Base-by-base conservation (phyloP, 2,888 invertebrate species). In the Nesidiocoris tenuis region DNA sequence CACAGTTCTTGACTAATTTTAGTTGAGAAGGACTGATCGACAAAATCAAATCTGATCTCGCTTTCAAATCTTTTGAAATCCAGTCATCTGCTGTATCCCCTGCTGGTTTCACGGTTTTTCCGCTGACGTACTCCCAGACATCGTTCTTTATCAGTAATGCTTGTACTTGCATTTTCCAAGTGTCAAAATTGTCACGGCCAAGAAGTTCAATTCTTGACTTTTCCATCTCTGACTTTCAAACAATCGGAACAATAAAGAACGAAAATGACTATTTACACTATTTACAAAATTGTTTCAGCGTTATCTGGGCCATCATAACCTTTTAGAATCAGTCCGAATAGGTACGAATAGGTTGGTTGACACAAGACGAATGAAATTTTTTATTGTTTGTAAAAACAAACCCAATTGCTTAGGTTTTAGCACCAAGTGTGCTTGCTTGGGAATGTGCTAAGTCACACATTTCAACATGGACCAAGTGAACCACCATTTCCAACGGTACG, bases 1-100 rank as follows among this genome's bases (percentile, higher is more conserved):
- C 63, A 55, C 80, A 80, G 12, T 77, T 76, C 55, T 80, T 80
- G 9, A 81, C 71, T 54, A 80, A 78, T 39, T 81, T 81, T 0
- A 81, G 63, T 68, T 81, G 80, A 3, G 75, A 64, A 1, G 79
- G 77, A n/a, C 39, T 72, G 7, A 80, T 81, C 0, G 75, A 39
- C 12, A 81, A 57, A 9, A 66, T 66, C 7, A 66, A 79, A 57
- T 80, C 80, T 0, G 80, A 78, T 21, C 64, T 78, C 2, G 79
- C 80, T 61, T 80, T 80, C n/a, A 39, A 22, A 70, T 81, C 79
- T 22, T 74, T 75, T 1, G n/a, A 59, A 5, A 59, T 57, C 80
- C 79, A 81, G n/a, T 63, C 68, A n/a, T 61, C 66, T 12, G 24
- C 63, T 9, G n/a, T 12, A 39, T 39, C 39, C 74, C n/a, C 66